Percentiles rank a stretch among this genome's conserved stretches.
phyloP scores from a whole-genome alignment of 2,113 vertebrate genomes.

The Machaerirhynchus nigripectus region DNA sequence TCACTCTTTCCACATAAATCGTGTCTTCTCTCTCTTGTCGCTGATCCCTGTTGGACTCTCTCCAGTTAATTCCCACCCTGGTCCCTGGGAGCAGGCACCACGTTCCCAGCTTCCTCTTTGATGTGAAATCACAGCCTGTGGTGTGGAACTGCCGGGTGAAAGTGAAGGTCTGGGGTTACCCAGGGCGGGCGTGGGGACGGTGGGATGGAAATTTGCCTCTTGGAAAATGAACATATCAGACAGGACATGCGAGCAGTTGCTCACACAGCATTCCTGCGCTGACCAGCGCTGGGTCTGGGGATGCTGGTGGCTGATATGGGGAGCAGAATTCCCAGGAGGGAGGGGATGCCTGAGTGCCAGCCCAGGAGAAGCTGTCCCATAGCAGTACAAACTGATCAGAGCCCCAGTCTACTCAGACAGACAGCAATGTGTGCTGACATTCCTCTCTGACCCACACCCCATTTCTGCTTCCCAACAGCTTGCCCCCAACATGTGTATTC shows the following conservation, averaged over 20 bases:
- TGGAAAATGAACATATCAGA: neutral
- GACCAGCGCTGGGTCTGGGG: neutral
- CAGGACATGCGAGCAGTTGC: fast-evolving
- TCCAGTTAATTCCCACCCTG: neutral
- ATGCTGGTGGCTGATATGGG: neutral
- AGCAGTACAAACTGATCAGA: neutral
- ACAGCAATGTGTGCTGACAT: neutral
- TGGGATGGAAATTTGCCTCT: neutral
- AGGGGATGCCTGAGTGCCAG: neutral
- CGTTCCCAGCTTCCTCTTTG: neutral
- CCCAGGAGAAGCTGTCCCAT: neutral
- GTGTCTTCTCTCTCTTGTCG: neutral
- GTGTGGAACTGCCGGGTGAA: neutral
- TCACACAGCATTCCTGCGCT: neutral
- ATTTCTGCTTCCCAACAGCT: neutral
- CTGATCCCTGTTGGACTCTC: neutral
- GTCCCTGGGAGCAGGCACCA: neutral
- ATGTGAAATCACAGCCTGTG: neutral
- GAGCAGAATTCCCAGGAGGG: neutral
- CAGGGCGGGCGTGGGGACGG: fast-evolving
- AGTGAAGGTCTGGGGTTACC: neutral
- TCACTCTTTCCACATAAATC: neutral
- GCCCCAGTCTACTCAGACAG: too few relatives aligned
- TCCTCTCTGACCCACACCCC: neutral
- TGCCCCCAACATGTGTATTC: neutral